Evolutionary conservation across 2,888 invertebrate genomes (phyloP).

Genomic region (Drosophila atroscutellata): DNA sequence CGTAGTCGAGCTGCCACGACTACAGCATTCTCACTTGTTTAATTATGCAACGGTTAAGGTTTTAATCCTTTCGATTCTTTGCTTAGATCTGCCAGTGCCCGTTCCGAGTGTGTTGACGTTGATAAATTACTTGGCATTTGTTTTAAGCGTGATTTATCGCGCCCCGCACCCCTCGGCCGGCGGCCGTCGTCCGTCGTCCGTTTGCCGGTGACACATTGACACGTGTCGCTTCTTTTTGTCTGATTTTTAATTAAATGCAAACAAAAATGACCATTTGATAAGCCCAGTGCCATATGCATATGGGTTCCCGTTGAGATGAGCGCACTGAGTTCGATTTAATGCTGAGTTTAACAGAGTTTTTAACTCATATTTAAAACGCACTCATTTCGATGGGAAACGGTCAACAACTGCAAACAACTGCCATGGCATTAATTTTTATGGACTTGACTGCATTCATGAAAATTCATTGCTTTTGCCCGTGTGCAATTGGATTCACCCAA

Average conservation of each 20-base stretch:
- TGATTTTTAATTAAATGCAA: slow-evolving; percentile 84
- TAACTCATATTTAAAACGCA: slow-evolving; percentile 78
- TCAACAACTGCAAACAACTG: slow-evolving; percentile 63
- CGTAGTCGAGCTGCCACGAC: not conserved
- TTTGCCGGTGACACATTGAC: slow-evolving; percentile 77
- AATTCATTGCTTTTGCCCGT: slow-evolving; percentile 66
- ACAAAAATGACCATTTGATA: slow-evolving; percentile 84
- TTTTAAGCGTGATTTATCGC: slow-evolving; percentile 84
- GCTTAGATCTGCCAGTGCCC: slow-evolving; percentile 32
- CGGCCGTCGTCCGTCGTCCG: slow-evolving; percentile 40
- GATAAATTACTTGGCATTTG: slow-evolving; percentile 83
- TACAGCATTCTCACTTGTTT: slow-evolving; percentile 31
- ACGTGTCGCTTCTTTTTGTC: slow-evolving; percentile 80
- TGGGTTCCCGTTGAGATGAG: not conserved
- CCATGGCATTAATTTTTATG: slow-evolving; percentile 77
- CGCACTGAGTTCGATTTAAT: slow-evolving; percentile 9
- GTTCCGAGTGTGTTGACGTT: slow-evolving; percentile 79
- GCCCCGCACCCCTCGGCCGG: slow-evolving; percentile 29
- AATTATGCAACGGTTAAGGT: slow-evolving; percentile 75
- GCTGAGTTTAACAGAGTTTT: slow-evolving; percentile 49
- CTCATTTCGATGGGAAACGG: slow-evolving; percentile 34
- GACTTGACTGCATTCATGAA: slow-evolving; percentile 80
- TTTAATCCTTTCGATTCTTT: slow-evolving; percentile 76
- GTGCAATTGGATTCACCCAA: slow-evolving; percentile 31
- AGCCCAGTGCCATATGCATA: slow-evolving; percentile 42